Evolutionary conservation across 2,888 invertebrate species (phyloP).

Genomic region (Ernsta delagoae): DNA sequence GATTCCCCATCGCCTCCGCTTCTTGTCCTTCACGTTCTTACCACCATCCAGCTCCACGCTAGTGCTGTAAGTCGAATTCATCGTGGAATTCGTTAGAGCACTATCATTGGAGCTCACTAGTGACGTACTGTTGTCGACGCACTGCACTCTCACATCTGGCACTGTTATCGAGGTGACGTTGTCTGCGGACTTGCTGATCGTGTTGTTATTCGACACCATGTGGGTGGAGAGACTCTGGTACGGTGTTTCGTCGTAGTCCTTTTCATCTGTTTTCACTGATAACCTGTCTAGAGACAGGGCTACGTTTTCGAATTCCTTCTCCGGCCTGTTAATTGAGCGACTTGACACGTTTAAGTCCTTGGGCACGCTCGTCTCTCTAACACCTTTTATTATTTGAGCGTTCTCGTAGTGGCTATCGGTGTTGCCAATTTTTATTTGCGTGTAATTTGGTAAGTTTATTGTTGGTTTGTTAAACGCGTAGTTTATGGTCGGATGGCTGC

Average conservation of each 20-base stretch:
- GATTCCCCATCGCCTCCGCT: constrained; percentile 88
- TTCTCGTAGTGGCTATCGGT: constrained; percentile 75
- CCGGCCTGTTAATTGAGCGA: constrained; percentile 54
- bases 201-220: constrained; percentile 66
- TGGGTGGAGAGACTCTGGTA: constrained; percentile 77
- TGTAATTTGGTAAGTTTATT: constrained; percentile 50
- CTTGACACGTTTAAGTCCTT: constrained; percentile 61
- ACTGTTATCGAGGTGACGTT: constrained; percentile 75
- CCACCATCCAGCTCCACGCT: constrained; percentile 60
- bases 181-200: constrained; percentile 61
- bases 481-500: constrained; percentile 66
- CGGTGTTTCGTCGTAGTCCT: constrained; percentile 73
- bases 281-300: constrained; percentile 57
- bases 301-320: constrained; percentile 53
- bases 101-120: constrained; percentile 53
- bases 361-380: constrained; percentile 68
- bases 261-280: constrained; percentile 64
- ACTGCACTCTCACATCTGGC: constrained; percentile 49
- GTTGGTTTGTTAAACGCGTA: constrained; percentile 51
- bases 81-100: constrained; percentile 59
- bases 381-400: constrained; percentile 76
- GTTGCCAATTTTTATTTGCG: constrained; percentile 53
- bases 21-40: constrained; percentile 83
- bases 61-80: constrained; percentile 64
- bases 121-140: constrained; percentile 50